Percentiles rank a stretch among this genome's conserved stretches.
phyloP scores from a whole-genome alignment of 2,797 vertebrate species.

The Urocyon cinereoargenteus region DNA sequence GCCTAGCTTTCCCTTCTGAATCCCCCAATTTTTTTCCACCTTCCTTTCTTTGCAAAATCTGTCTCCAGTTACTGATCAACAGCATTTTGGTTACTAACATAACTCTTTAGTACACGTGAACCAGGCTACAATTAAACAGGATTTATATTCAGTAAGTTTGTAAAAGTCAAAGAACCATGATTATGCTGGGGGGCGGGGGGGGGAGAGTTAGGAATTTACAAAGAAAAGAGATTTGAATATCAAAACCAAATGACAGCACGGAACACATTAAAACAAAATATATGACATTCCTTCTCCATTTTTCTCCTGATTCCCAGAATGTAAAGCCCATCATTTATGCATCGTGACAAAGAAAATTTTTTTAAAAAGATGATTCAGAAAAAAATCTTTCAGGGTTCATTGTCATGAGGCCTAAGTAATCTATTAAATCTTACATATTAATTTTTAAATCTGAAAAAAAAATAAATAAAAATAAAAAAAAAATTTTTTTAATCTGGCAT shows the following conservation, averaged over 20 bases:
- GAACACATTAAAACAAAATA: not conserved
- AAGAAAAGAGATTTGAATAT: not conserved
- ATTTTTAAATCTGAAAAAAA: not conserved
- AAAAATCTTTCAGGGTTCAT: not conserved
- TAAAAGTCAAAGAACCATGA: not conserved
- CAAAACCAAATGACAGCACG: not conserved
- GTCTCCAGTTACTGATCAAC: not conserved
- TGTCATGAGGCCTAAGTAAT: not conserved
- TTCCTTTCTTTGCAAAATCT: not conserved
- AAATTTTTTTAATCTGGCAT: not conserved
- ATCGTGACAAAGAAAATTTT: not conserved
- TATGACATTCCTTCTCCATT: not conserved
- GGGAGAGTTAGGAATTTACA: not conserved
- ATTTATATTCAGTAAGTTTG: not conserved
- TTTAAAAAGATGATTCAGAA: not conserved
- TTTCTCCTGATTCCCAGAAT: not conserved
- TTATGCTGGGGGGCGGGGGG: not conserved
- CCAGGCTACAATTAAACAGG: not conserved
- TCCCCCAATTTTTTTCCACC: not conserved
- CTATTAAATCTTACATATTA: not conserved
- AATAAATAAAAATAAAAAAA: too few relatives aligned
- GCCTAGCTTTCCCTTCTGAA: not conserved
- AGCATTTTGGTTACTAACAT: not conserved
- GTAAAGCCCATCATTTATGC: not conserved
- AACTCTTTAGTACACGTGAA: not conserved